Conservation (phyloP, 2,888 invertebrate species). For the Metallyticus violacea region DNA sequence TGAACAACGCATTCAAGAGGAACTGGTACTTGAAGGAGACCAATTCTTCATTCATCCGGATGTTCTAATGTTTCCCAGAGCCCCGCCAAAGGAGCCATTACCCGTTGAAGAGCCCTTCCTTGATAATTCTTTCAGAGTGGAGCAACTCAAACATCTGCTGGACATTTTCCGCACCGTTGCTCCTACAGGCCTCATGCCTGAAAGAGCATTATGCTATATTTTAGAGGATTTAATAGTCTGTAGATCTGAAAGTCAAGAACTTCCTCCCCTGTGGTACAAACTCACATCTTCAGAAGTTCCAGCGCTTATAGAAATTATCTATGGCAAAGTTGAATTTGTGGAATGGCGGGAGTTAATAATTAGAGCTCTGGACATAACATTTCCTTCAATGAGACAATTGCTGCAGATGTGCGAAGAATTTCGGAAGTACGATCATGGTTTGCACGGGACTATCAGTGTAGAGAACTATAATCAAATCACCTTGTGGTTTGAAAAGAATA, state of each 20-base stretch:
- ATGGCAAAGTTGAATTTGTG: constrained; percentile 55
- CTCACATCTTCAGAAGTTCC: constrained; percentile 50
- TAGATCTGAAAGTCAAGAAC: constrained; percentile 49
- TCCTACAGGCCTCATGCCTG: constrained; percentile 47
- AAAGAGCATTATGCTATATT: constrained; percentile 52
- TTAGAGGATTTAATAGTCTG: constrained; percentile 54
- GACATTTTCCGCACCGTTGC: constrained; percentile 38
- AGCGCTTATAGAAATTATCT: constrained; percentile 50
- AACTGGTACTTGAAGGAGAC: constrained; percentile 51
- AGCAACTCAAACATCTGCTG: constrained; percentile 41
- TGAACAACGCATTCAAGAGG: constrained; percentile 49
- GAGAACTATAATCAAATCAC: constrained; percentile 43
- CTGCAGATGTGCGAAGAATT: constrained; percentile 52
- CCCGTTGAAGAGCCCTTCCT: constrained; percentile 30
- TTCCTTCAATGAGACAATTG: constrained; percentile 55
- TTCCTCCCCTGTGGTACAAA: constrained; percentile 38
- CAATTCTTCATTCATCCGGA: constrained; percentile 51
- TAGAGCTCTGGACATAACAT: constrained; percentile 55
- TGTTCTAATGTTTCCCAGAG: background rate
- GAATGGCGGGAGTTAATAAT: constrained; percentile 68
- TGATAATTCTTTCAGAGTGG: constrained; percentile 39
- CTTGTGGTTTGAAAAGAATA: constrained; percentile 48
- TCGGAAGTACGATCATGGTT: constrained; percentile 49
- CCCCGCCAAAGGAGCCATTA: constrained; percentile 18
- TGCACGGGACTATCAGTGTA: constrained; percentile 43